Conservation (phyloP, 2,888 invertebrate species). For the Lingula anatina region DNA sequence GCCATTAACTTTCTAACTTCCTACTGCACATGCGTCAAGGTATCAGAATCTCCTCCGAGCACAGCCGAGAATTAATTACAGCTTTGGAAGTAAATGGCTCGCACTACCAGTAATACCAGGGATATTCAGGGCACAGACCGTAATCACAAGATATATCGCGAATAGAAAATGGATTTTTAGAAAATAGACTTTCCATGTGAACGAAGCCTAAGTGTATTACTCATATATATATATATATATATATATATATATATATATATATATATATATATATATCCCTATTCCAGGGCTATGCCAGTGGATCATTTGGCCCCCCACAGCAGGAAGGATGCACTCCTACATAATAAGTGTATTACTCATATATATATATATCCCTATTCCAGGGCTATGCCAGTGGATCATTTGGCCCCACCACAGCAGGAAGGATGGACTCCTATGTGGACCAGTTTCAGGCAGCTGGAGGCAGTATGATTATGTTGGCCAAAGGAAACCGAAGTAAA, state of each 20-base stretch:
- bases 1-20: too few relatives aligned
- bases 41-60: too few relatives aligned
- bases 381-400: slow-evolving; percentile 52
- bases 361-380: neutral
- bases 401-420: slow-evolving; percentile 53
- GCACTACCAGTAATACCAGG: too few relatives aligned
- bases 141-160: too few relatives aligned
- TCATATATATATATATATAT: neutral
- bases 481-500: slow-evolving; percentile 51
- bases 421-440: slow-evolving; percentile 53
- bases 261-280: neutral
- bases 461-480: slow-evolving; percentile 52
- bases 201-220: neutral
- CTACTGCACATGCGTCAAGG: too few relatives aligned
- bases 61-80: too few relatives aligned
- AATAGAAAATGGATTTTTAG: too few relatives aligned
- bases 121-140: too few relatives aligned
- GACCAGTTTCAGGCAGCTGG: slow-evolving; percentile 49
- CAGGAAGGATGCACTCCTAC: slow-evolving; percentile 38
- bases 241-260: too few relatives aligned
- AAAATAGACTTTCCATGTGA: too few relatives aligned
- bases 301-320: slow-evolving; percentile 53
- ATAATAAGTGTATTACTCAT: neutral
- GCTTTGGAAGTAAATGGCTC: too few relatives aligned
- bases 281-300: slow-evolving; percentile 49